Conservation (phyloP, 2,797 vertebrate species). For the Manis javanica region DNA sequence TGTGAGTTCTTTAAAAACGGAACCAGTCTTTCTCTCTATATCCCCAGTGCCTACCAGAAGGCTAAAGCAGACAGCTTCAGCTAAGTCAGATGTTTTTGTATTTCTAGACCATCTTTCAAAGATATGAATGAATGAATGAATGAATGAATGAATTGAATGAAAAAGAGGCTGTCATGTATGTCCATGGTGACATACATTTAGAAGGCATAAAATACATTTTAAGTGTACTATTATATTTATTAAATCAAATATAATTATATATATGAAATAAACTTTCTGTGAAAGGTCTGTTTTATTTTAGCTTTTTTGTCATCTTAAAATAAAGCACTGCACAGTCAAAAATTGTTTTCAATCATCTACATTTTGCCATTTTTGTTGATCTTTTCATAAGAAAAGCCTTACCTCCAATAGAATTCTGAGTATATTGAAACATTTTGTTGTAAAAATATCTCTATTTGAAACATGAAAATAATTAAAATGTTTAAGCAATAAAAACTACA, state of each 20-base stretch:
- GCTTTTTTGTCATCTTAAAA: not conserved
- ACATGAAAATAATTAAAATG: not conserved
- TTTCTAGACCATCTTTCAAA: constrained; percentile 5
- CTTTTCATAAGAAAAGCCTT: not conserved
- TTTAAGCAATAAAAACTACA: not conserved
- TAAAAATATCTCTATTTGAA: not conserved
- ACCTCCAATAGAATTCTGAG: not conserved
- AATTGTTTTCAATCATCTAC: not conserved
- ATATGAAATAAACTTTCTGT: not conserved
- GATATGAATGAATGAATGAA: not conserved
- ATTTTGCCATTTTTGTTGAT: not conserved
- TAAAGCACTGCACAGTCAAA: constrained; percentile 10
- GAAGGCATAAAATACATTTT: not conserved
- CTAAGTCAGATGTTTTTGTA: not conserved
- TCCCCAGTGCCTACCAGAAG: not conserved
- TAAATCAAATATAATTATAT: not conserved
- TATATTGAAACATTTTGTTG: not conserved
- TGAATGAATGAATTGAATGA: not conserved
- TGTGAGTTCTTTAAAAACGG: not conserved
- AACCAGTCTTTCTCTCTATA: not conserved
- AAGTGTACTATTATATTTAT: not conserved
- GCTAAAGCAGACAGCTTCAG: not conserved
- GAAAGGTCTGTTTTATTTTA: not conserved
- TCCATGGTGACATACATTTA: not conserved
- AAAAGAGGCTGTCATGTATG: not conserved